These are phyloP conservation scores for Hydractinia symbiolongicarpus DNA, from an alignment of 30 jellyfish, hydroid and myxozoan genomes.

Conservation along the genomic window DNA sequence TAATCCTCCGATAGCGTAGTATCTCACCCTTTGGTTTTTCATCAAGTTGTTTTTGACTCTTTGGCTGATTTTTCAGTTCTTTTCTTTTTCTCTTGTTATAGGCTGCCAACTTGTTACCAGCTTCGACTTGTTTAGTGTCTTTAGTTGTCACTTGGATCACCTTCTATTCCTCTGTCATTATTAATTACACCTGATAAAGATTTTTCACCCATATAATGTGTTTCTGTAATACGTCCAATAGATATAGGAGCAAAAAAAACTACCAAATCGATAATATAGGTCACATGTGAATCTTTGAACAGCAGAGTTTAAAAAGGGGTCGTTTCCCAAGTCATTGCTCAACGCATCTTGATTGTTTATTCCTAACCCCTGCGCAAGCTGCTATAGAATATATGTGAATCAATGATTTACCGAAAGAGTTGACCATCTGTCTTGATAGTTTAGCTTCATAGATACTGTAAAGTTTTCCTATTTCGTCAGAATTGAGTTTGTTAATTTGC, in stretches of 20 bases:
- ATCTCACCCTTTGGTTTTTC: neutral
- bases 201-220: neutral
- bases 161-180: neutral
- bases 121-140: neutral
- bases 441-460: neutral
- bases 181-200: neutral
- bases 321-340: neutral
- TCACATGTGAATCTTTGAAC: neutral
- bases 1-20: neutral
- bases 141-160: constrained; percentile 1
- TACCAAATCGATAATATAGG: neutral
- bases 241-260: neutral
- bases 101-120: neutral
- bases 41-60: neutral
- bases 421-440: neutral
- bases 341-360: constrained; percentile 1
- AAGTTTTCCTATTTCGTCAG: neutral
- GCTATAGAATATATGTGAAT: neutral
- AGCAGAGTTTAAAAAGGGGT: neutral
- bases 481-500: neutral
- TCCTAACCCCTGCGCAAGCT: constrained; percentile 3
- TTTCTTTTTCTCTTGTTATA: neutral
- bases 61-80: constrained; percentile 1
- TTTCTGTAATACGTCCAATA: neutral
- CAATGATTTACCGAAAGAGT: neutral